A percentile compares a stretch with the other conserved stretches of the same genome.
Conservation (phyloP, 2,888 invertebrate species). For the Brachylomia viminalis region DNA sequence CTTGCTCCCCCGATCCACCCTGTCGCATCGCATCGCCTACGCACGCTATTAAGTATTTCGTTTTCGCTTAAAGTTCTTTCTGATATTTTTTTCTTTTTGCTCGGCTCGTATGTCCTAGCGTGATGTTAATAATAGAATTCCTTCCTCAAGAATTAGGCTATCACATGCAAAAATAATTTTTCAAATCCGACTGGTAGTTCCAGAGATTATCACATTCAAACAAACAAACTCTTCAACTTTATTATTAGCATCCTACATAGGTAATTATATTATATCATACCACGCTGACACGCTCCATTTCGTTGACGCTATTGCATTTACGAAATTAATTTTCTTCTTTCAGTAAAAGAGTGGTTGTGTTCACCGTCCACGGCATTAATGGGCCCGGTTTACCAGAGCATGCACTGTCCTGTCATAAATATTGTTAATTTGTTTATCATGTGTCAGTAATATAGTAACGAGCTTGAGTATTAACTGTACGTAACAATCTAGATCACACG, state of each 20-base stretch:
- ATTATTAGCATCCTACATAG: background rate
- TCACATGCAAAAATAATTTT: no score
- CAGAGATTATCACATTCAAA: no score
- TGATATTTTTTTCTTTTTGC: no score
- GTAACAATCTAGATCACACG: background rate
- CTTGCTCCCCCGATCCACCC: no score
- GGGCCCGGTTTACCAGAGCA: background rate
- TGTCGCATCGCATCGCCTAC: no score
- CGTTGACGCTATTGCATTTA: background rate
- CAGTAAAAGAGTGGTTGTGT: background rate
- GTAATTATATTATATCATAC: background rate
- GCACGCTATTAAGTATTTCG: no score
- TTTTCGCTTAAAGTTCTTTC: no score
- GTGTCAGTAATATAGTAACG: background rate
- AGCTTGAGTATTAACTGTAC: background rate
- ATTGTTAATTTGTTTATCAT: background rate
- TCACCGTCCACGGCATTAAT: slow-evolving; percentile 6
- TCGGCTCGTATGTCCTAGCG: no score
- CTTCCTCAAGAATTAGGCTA: no score
- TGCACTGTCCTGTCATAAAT: background rate
- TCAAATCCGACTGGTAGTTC: no score
- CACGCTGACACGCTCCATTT: background rate
- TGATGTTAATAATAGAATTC: no score
- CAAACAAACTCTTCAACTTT: no score
- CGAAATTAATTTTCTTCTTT: slow-evolving; percentile 1